A percentile compares a stretch with the other conserved stretches of the same genome.
Conservation (phyloP, 53 echinoderm and acorn worm species). For the Paelopatides confundens region DNA sequence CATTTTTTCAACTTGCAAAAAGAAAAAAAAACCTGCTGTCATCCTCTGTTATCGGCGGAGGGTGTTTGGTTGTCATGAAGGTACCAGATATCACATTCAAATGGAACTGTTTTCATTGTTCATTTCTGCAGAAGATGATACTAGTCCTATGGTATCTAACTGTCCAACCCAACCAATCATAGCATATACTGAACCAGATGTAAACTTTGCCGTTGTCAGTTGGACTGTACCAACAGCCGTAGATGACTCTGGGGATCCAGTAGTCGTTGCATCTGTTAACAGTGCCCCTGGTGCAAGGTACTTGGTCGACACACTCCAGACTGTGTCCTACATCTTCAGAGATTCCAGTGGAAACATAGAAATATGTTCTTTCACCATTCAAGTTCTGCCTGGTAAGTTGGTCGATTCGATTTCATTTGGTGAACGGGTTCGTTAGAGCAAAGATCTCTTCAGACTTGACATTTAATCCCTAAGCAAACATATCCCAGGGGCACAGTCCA, state of each 20-base stretch:
- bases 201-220: conserved; percentile 43
- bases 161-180: conserved; percentile 58
- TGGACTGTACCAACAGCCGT: conserved; percentile 80
- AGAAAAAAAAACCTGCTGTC: too few species aligned
- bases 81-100: too few species aligned
- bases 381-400: conserved; percentile 13
- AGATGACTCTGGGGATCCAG: conserved; percentile 74
- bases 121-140: conserved; percentile 37
- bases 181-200: conserved; percentile 34
- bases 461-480: too few species aligned
- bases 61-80: too few species aligned
- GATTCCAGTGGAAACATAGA: conserved; percentile 62
- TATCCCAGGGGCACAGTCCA: too few species aligned
- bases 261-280: conserved; percentile 61
- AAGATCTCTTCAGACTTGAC: too few species aligned
- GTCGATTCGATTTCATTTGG: too few species aligned
- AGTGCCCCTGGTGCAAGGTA: conserved; percentile 61
- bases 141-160: conserved; percentile 64
- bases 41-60: too few species aligned
- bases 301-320: conserved; percentile 37
- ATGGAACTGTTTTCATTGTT: background rate
- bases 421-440: too few species aligned
- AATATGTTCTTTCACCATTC: conserved; percentile 69
- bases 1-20: too few species aligned
- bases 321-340: conserved; percentile 72